A percentile compares a stretch with the other conserved stretches of the same genome.
phyloP scores from a whole-genome alignment of 1,140 invertebrate species.

The Hyles vespertilio region DNA sequence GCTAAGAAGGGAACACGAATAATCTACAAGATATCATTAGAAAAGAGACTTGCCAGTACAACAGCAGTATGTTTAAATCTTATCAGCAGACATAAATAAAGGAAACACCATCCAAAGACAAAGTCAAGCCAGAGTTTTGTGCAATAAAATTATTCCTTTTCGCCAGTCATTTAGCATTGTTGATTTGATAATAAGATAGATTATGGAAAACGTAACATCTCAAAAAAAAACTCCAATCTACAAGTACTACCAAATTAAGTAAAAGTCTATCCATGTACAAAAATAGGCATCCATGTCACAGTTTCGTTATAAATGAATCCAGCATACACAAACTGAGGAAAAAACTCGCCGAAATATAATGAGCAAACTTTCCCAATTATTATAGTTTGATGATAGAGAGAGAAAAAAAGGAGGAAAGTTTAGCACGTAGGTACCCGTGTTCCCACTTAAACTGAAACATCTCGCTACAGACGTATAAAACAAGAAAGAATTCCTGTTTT shows the following conservation, averaged over 20 bases:
- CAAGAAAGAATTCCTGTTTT: background rate
- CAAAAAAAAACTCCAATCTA: too few relatives aligned
- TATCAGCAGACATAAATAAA: background rate
- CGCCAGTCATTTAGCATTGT: constrained; percentile 1
- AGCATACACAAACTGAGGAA: too few relatives aligned
- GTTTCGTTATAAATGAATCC: too few relatives aligned
- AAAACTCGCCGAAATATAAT: constrained; percentile 57
- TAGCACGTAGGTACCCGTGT: constrained; percentile 24
- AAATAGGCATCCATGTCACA: too few relatives aligned
- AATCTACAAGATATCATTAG: too few relatives aligned
- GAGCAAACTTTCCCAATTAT: constrained; percentile 68
- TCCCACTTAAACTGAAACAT: constrained; percentile 20
- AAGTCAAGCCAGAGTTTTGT: background rate
- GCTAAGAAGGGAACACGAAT: too few relatives aligned
- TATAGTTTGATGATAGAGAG: constrained; percentile 50
- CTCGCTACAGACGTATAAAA: background rate
- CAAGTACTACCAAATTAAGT: too few relatives aligned
- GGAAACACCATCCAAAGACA: background rate
- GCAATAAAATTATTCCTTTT: constrained; percentile 11
- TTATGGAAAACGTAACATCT: too few relatives aligned
- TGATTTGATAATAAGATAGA: too few relatives aligned
- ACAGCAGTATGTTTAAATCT: too few relatives aligned
- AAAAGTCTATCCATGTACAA: too few relatives aligned
- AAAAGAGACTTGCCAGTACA: too few relatives aligned
- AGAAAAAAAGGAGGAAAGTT: constrained; percentile 45